Percentiles rank a stretch among this genome's conserved stretches.
Evolutionary conservation across 1,140 invertebrate genomes (phyloP).

Genomic region (Rhopalosiphum maidis): DNA sequence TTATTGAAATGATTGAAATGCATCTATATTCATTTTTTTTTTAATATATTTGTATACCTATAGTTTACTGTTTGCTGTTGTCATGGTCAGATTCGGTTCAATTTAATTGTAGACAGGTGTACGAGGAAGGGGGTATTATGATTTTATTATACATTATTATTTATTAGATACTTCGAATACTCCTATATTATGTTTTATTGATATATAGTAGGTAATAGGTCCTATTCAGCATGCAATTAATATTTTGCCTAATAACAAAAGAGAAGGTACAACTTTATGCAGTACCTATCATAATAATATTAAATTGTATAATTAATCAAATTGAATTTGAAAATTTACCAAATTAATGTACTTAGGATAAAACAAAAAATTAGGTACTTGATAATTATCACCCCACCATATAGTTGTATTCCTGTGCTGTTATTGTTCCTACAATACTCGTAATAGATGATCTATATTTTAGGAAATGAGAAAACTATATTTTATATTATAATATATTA

Average conservation of each 20-base stretch:
- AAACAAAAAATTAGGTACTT: not conserved
- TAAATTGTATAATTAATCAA: not conserved
- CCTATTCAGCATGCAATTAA: not conserved
- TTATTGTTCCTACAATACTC: too few relatives aligned
- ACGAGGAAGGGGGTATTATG: not conserved
- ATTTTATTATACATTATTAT: not conserved
- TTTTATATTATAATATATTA: too few relatives aligned
- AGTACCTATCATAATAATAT: not conserved
- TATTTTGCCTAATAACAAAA: not conserved
- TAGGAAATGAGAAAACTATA: too few relatives aligned
- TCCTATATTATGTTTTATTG: not conserved
- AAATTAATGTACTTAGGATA: not conserved
- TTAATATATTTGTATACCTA: not conserved
- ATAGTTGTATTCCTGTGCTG: too few relatives aligned
- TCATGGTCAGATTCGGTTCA: not conserved
- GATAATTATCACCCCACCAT: too few relatives aligned
- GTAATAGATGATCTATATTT: too few relatives aligned
- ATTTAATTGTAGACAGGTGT: not conserved
- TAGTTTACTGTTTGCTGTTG: not conserved
- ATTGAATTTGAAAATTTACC: not conserved
- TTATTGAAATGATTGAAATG: not conserved
- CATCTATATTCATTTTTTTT: not conserved
- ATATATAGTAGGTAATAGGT: not conserved
- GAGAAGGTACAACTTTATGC: not conserved
- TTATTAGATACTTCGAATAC: not conserved